These are phyloP conservation scores for Blera fallax DNA, from an alignment of 2,888 invertebrate genomes.

Conservation along the genomic window DNA sequence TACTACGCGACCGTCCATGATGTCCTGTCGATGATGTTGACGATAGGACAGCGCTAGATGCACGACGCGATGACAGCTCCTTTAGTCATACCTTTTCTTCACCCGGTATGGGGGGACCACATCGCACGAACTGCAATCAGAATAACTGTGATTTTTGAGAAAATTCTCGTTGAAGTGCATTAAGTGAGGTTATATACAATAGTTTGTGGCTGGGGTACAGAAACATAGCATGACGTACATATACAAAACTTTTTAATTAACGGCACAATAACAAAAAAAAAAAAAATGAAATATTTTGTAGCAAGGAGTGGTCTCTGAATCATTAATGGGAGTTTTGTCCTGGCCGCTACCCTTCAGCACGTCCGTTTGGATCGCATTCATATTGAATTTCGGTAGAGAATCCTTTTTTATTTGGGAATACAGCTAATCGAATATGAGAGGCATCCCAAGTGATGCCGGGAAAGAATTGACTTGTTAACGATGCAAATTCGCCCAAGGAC, in stretches of 20 bases:
- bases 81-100: constrained; percentile 93
- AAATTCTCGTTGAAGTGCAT: constrained; percentile 39
- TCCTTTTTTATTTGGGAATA: not conserved
- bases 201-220: not conserved
- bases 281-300: not conserved
- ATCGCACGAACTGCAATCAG: constrained; percentile 89
- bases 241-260: not conserved
- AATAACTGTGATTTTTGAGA: constrained; percentile 81
- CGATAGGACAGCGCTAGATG: constrained; percentile 77
- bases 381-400: not conserved
- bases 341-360: not conserved
- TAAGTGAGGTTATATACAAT: not conserved
- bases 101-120: constrained; percentile 86
- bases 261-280: not conserved
- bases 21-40: constrained; percentile 42
- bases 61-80: constrained; percentile 80
- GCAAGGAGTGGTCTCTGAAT: not conserved
- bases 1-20: constrained; percentile 48
- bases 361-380: not conserved
- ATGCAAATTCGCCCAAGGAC: constrained; percentile 20
- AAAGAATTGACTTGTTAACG: constrained; percentile 20
- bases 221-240: not conserved
- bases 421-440: not conserved
- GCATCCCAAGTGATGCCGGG: not conserved
- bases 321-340: constrained; percentile 14